A percentile compares a stretch with the other conserved stretches of the same genome.
Evolutionary conservation across 30 jellyfish, hydroid and myxozoan species (phyloP).

Genomic region (Turritopsis dohrnii): DNA sequence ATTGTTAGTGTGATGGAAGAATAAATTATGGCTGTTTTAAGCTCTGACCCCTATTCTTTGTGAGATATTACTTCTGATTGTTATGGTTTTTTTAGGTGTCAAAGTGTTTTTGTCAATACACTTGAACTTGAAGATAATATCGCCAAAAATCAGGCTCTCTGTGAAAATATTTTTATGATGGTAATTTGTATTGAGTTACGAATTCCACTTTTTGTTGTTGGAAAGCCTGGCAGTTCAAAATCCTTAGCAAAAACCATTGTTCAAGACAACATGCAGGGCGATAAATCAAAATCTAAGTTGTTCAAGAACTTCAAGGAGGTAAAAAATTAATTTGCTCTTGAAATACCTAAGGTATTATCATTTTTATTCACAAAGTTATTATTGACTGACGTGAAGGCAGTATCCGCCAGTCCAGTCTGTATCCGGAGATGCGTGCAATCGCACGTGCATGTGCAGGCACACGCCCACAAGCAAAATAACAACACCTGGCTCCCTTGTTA

Average conservation of each 20-base stretch:
- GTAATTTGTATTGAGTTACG: constrained; percentile 66
- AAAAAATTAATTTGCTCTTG: background rate
- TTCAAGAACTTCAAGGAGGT: constrained; percentile 70
- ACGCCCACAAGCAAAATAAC: too few species aligned
- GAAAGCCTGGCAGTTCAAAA: constrained; percentile 73
- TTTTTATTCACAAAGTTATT: too few species aligned
- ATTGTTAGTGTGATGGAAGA: too few species aligned
- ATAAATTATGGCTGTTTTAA: background rate
- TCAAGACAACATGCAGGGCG: constrained; percentile 79
- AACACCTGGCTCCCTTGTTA: too few species aligned
- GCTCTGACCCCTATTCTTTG: background rate
- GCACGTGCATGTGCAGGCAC: too few species aligned
- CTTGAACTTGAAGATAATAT: constrained; percentile 62
- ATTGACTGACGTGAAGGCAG: too few species aligned
- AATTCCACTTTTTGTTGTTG: constrained; percentile 77
- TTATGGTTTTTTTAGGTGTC: constrained; percentile 36
- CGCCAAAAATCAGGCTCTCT: constrained; percentile 61
- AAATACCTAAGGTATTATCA: too few species aligned
- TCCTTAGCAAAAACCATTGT: constrained; percentile 63
- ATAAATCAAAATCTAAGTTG: constrained; percentile 48
- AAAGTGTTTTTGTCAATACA: constrained; percentile 50
- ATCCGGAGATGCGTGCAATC: too few species aligned
- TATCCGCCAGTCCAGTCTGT: too few species aligned
- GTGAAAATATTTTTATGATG: constrained; percentile 79
- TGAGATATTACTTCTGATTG: background rate